phyloP scores from a whole-genome alignment of 1,140 invertebrate species.

The Branchinecta lynchi region DNA sequence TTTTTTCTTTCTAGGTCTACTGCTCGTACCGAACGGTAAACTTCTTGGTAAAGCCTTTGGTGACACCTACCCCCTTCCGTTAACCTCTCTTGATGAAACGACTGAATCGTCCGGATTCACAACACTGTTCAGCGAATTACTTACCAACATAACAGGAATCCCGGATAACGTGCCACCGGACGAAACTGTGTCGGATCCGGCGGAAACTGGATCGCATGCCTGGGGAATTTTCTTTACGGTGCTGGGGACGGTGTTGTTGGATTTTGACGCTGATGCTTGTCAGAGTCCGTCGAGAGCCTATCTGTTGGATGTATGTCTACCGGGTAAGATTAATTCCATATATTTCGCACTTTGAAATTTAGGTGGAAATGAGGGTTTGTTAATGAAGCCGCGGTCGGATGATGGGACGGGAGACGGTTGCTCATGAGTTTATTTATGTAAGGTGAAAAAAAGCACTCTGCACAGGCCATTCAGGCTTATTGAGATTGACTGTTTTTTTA shows the following conservation, averaged over 20 bases:
- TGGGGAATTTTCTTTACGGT: slow-evolving; percentile 86
- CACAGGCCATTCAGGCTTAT: too few relatives aligned
- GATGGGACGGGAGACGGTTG: too few relatives aligned
- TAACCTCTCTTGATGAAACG: slow-evolving; percentile 22
- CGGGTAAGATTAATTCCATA: slow-evolving; percentile 47
- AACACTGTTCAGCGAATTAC: slow-evolving; percentile 12
- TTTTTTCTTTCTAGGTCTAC: slow-evolving; percentile 41
- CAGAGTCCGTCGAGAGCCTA: slow-evolving; percentile 85
- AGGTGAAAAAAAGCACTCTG: too few relatives aligned
- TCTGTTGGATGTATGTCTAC: slow-evolving; percentile 74
- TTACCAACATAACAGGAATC: background rate
- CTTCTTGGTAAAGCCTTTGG: slow-evolving; percentile 60
- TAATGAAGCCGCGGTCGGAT: too few relatives aligned
- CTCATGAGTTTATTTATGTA: too few relatives aligned
- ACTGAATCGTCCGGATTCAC: background rate
- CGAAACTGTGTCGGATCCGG: background rate
- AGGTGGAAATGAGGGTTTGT: background rate
- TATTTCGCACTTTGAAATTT: background rate
- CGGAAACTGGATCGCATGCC: slow-evolving; percentile 37
- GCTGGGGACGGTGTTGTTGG: slow-evolving; percentile 76
- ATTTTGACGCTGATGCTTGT: slow-evolving; percentile 91
- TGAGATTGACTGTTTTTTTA: too few relatives aligned
- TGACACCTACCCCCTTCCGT: slow-evolving; percentile 35
- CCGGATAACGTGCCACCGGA: background rate
- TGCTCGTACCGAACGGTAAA: slow-evolving; percentile 82